A percentile compares a stretch with the other conserved stretches of the same genome.
Evolutionary conservation across 2,888 invertebrate genomes (phyloP).

Genomic region (Toxonevra muliebris): DNA sequence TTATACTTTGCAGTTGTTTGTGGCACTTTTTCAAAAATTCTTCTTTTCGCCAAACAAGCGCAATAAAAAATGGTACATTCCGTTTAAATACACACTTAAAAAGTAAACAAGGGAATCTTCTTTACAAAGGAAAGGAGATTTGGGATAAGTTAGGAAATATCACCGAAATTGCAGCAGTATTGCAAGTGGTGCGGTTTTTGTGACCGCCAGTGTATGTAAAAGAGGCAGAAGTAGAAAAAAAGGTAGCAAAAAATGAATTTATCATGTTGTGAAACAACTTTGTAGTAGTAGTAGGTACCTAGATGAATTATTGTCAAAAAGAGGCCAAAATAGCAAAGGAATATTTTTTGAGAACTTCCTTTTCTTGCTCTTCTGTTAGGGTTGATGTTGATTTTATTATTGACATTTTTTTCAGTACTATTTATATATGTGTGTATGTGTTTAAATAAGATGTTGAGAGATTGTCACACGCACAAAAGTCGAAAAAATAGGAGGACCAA

Average conservation of each 20-base stretch:
- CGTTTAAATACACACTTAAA: too few relatives aligned
- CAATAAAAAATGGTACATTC: too few relatives aligned
- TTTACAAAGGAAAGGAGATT: too few relatives aligned
- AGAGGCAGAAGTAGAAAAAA: background rate
- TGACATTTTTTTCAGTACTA: background rate
- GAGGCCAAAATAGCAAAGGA: background rate
- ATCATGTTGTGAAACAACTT: background rate
- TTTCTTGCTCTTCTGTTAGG: background rate
- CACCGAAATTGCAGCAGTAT: too few relatives aligned
- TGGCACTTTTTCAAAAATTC: too few relatives aligned
- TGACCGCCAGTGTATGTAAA: too few relatives aligned
- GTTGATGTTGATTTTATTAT: background rate
- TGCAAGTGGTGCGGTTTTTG: too few relatives aligned
- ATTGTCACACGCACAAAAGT: background rate
- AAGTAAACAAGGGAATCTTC: too few relatives aligned
- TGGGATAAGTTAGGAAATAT: too few relatives aligned
- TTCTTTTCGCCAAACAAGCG: too few relatives aligned
- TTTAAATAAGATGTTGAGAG: background rate
- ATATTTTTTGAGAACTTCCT: background rate
- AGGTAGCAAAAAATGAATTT: background rate
- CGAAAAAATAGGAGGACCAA: too few relatives aligned
- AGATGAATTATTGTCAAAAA: background rate
- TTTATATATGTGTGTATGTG: background rate
- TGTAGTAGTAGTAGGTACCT: background rate
- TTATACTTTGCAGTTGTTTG: too few relatives aligned